Conservation (phyloP, 2,113 vertebrate species). For the Cisticola juncidis region DNA sequence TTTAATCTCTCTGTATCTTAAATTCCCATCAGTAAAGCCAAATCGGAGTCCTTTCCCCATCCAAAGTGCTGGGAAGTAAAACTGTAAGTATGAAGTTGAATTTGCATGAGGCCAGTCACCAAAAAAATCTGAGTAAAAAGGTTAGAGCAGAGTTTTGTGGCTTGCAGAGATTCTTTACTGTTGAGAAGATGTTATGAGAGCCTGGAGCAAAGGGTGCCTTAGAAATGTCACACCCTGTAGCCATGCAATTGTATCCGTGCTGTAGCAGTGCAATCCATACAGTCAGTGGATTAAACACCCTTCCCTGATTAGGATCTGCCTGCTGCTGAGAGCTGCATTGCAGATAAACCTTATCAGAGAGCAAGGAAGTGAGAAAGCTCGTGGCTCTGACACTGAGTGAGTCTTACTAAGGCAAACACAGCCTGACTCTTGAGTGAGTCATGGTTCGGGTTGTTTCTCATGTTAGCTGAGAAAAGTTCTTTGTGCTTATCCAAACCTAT, state of each 20-base stretch:
- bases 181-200: constrained; percentile 10
- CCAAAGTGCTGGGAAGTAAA: neutral
- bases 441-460: neutral
- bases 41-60: neutral
- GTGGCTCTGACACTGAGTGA: neutral
- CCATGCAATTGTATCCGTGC: neutral
- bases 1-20: neutral
- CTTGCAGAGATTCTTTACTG: constrained; percentile 11
- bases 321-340: neutral
- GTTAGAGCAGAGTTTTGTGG: constrained; percentile 5
- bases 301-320: neutral
- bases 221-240: neutral
- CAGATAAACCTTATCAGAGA: neutral
- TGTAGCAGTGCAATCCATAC: neutral
- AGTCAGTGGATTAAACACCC: neutral
- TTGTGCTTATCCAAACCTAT: neutral
- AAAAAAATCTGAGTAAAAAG: neutral
- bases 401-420: neutral
- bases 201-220: neutral
- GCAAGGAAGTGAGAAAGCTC: neutral
- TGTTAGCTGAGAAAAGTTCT: neutral
- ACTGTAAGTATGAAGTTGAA: neutral
- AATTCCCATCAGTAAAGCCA: neutral
- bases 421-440: neutral
- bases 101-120: neutral